Percentiles rank a stretch among this genome's conserved stretches.
phyloP scores from a whole-genome alignment of 2,113 vertebrate genomes.

The Halichoerus grypus region DNA sequence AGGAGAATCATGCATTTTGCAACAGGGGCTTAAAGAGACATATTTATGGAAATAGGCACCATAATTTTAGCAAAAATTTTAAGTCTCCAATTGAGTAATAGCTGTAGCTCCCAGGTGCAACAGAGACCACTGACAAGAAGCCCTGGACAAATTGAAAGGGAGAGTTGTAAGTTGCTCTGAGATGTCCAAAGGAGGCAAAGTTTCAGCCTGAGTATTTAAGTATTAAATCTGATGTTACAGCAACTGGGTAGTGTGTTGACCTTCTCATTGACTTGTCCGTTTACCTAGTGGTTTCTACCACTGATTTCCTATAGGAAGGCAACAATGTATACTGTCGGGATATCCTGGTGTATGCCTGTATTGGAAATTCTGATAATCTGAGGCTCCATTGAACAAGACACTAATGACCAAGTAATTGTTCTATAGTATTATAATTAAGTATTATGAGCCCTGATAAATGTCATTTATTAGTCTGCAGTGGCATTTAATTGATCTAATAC shows the following conservation, averaged over 20 bases:
- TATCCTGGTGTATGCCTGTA: not conserved
- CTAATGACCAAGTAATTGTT: conserved; percentile 38
- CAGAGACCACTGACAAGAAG: not conserved
- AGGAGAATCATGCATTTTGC: not conserved
- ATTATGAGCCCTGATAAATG: not conserved
- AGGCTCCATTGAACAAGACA: not conserved
- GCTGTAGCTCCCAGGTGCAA: not conserved
- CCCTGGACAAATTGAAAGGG: not conserved
- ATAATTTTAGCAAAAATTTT: not conserved
- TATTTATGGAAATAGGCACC: not conserved
- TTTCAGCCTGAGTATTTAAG: not conserved
- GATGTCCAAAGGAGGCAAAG: not conserved
- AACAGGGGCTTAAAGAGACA: not conserved
- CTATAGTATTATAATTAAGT: conserved; percentile 47
- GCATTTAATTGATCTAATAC: conserved; percentile 53
- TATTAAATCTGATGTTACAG: not conserved
- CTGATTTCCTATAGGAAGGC: not conserved
- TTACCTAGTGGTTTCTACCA: not conserved
- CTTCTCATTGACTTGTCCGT: not conserved
- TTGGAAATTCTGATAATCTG: not conserved
- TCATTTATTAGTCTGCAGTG: not conserved
- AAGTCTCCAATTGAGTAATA: not conserved
- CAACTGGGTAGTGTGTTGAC: fast-evolving
- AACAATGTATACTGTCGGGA: not conserved
- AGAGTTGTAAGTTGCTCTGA: not conserved